Conservation (phyloP, 2,797 vertebrate species). For the Enteromius treurensis region DNA sequence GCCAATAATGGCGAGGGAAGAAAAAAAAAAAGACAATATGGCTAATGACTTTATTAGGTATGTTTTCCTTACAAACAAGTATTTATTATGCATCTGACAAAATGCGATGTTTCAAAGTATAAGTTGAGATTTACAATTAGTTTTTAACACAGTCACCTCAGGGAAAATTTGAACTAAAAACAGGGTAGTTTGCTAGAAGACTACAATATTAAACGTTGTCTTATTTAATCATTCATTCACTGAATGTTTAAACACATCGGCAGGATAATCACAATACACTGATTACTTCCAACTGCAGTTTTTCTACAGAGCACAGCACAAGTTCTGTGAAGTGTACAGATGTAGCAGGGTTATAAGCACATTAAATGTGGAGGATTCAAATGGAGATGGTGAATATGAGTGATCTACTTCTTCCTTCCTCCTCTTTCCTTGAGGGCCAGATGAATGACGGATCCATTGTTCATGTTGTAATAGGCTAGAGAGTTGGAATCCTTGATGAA, state of each 20-base stretch:
- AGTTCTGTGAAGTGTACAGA: slow-evolving; percentile 13
- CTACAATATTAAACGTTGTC: background rate
- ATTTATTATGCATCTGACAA: background rate
- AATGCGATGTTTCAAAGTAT: background rate
- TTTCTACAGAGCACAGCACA: slow-evolving; percentile 1
- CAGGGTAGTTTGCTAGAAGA: background rate
- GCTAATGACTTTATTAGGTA: background rate
- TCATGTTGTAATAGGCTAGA: slow-evolving; percentile 98
- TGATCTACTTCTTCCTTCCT: slow-evolving; percentile 90
- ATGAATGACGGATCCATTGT: slow-evolving; percentile 91
- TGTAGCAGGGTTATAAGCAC: background rate
- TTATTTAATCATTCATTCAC: background rate
- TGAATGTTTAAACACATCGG: background rate
- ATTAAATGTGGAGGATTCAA: background rate
- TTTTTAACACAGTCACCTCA: background rate
- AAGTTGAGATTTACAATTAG: background rate
- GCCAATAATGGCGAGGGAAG: background rate
- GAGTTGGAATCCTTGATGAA: slow-evolving; percentile 99
- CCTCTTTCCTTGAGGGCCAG: slow-evolving; percentile 98
- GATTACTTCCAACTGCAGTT: background rate
- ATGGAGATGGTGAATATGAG: background rate
- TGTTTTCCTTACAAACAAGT: background rate
- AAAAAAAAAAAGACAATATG: background rate
- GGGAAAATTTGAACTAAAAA: background rate
- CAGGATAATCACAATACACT: background rate